These are phyloP conservation scores for Dasyurus viverrinus DNA, from an alignment of 2,113 vertebrate genomes.

Conservation along the genomic window DNA sequence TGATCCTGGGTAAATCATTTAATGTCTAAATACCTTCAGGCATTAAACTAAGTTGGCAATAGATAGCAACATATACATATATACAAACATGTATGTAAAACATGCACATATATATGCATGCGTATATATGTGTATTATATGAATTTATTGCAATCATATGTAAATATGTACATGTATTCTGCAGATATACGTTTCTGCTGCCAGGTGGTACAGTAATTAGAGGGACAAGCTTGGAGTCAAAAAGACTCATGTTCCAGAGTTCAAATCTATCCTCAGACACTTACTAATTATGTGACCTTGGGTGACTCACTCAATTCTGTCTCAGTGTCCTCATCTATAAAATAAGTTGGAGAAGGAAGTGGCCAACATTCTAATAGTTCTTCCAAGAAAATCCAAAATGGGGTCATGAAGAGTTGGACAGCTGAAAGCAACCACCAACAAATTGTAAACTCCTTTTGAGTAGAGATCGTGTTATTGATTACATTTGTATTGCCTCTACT, in stretches of 20 bases:
- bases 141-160: too few species aligned
- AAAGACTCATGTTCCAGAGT: background rate
- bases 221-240: background rate
- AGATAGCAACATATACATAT: background rate
- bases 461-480: background rate
- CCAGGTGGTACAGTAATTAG: background rate
- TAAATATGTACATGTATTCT: background rate
- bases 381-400: background rate
- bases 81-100: too few species aligned
- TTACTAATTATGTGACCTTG: background rate
- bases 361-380: background rate
- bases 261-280: background rate
- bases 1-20: background rate
- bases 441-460: background rate
- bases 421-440: background rate
- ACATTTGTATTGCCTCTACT: background rate
- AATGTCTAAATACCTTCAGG: background rate
- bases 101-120: too few species aligned
- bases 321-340: background rate
- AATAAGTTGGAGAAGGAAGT: background rate
- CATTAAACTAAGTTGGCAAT: background rate
- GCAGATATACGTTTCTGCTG: background rate
- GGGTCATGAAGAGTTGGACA: background rate
- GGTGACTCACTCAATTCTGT: background rate
- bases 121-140: too few species aligned